phyloP scores from a whole-genome alignment of 2,888 invertebrate species.

The Synanthedon tipuliformis region DNA sequence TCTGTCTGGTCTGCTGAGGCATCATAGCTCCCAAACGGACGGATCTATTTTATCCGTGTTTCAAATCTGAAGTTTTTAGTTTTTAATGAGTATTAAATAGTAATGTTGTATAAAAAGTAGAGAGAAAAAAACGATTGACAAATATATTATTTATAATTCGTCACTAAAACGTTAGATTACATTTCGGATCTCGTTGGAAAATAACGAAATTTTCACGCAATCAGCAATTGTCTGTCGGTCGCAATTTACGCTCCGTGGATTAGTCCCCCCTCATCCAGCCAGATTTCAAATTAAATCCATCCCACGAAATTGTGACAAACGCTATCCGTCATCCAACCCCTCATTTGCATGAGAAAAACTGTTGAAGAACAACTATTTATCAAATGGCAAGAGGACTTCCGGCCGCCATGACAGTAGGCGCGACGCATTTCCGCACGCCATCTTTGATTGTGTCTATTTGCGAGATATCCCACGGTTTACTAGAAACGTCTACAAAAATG shows the following conservation, averaged over 20 bases:
- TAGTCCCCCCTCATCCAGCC: slow-evolving; percentile 35
- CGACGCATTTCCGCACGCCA: slow-evolving; percentile 62
- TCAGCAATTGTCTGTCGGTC: slow-evolving; percentile 24
- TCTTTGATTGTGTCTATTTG: slow-evolving; percentile 26
- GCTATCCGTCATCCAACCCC: slow-evolving; percentile 65
- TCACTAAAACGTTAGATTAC: too few species aligned
- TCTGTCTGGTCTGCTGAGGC: too few species aligned
- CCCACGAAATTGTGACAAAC: slow-evolving; percentile 66
- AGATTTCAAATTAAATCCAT: slow-evolving; percentile 65
- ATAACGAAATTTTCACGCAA: slow-evolving; percentile 18
- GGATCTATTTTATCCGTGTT: too few species aligned
- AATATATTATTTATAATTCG: too few species aligned
- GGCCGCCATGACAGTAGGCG: slow-evolving; percentile 64
- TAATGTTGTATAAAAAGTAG: too few species aligned
- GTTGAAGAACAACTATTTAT: slow-evolving; percentile 70
- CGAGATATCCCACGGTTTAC: background rate
- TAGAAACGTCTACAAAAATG: background rate
- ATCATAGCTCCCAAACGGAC: too few species aligned
- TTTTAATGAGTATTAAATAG: too few species aligned
- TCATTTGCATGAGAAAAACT: slow-evolving; percentile 70
- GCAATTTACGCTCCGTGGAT: slow-evolving; percentile 23
- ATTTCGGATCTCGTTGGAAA: background rate
- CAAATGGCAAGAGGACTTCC: slow-evolving; percentile 65
- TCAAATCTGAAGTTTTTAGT: too few species aligned
- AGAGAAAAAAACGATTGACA: too few species aligned